Percentiles rank a stretch among this genome's conserved stretches.
Conservation (phyloP, 2,888 invertebrate genomes). For the Orthosia gracilis region DNA sequence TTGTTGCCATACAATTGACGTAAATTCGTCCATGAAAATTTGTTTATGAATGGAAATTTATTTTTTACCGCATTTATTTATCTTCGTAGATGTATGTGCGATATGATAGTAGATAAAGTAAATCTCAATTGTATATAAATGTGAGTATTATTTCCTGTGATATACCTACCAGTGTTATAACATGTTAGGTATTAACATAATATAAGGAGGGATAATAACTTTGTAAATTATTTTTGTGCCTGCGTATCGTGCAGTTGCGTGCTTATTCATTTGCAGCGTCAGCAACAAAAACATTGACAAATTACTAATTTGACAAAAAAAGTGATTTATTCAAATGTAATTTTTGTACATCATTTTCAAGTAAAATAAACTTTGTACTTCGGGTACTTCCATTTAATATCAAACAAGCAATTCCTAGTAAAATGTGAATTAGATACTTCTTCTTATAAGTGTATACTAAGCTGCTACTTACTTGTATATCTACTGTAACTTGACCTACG, state of each 20-base stretch:
- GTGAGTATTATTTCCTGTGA: conserved; percentile 45
- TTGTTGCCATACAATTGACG: conserved; percentile 16
- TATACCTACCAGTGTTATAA: conserved; percentile 19
- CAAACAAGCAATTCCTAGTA: background rate
- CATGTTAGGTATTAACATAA: conserved; percentile 22
- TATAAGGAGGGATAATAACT: conserved; percentile 26
- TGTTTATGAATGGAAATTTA: conserved; percentile 73
- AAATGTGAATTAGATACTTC: background rate
- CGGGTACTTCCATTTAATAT: background rate
- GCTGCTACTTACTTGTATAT: background rate
- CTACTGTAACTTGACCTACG: conserved; percentile 28
- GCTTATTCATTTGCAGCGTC: conserved; percentile 34
- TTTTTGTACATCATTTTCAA: background rate
- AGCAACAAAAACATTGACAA: conserved; percentile 13
- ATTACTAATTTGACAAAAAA: conserved; percentile 12
- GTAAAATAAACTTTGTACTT: conserved; percentile 7
- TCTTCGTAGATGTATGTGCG: conserved; percentile 61
- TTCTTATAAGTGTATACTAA: background rate
- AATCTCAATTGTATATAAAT: conserved; percentile 66
- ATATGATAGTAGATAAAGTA: conserved; percentile 57
- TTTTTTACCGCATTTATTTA: conserved; percentile 58
- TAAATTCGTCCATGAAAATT: conserved; percentile 44
- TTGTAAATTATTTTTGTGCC: conserved; percentile 38
- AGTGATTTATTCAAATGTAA: background rate
- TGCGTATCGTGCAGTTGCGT: conserved; percentile 36